phyloP scores from a whole-genome alignment of 2,797 vertebrate species.

The Hafferia zeledoni region DNA sequence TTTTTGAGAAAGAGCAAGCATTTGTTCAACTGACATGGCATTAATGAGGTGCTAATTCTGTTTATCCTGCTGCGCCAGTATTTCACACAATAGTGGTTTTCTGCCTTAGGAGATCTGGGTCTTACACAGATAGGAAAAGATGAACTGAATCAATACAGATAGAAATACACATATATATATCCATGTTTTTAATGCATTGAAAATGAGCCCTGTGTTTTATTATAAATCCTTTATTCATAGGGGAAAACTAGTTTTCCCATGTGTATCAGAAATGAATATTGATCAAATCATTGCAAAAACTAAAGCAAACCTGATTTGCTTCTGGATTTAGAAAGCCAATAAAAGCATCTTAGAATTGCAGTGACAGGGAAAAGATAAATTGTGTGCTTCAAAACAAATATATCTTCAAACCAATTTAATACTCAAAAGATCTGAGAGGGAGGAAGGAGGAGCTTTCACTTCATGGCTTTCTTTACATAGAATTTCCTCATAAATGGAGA shows the following conservation, averaged over 20 bases:
- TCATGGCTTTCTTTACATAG: background rate
- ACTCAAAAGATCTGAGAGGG: slow-evolving; percentile 7
- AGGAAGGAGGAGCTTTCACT: background rate
- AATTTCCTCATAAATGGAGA: slow-evolving; percentile 15
- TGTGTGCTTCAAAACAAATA: background rate
- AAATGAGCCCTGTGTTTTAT: background rate
- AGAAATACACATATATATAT: background rate
- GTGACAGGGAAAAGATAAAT: background rate
- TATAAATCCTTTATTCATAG: background rate
- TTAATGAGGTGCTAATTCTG: slow-evolving; percentile 34
- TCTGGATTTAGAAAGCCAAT: background rate
- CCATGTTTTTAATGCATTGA: background rate
- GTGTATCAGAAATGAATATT: background rate
- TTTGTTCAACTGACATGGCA: slow-evolving; percentile 21
- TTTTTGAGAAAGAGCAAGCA: background rate
- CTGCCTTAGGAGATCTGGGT: background rate
- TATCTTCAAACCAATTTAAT: slow-evolving; percentile 20
- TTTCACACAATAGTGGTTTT: background rate
- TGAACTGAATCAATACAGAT: background rate
- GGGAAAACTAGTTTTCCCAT: background rate
- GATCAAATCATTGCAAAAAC: background rate
- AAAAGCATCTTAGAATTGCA: background rate
- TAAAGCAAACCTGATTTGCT: background rate
- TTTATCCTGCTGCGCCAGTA: background rate
- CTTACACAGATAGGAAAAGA: background rate